Evolutionary conservation across 2,113 vertebrate genomes (phyloP).

Genomic region (Murina feae): DNA sequence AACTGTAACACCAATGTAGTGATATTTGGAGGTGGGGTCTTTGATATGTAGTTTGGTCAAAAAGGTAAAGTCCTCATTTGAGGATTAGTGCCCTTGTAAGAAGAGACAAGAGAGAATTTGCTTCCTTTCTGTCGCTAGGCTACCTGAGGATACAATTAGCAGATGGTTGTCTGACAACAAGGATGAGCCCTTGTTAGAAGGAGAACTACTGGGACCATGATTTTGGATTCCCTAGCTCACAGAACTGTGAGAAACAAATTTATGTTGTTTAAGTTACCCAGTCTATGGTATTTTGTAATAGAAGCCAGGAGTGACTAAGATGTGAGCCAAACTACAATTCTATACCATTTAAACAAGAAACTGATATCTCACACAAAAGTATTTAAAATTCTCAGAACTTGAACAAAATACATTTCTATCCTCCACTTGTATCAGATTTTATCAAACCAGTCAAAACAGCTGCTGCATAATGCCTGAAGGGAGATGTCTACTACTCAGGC

Average conservation of each 20-base stretch:
- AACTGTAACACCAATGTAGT: fast-evolving
- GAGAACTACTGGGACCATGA: too few species aligned
- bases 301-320: neutral
- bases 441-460: neutral
- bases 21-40: neutral
- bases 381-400: neutral
- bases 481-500: neutral
- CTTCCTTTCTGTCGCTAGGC: neutral
- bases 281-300: neutral
- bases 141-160: neutral
- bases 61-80: fast-evolving
- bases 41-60: neutral
- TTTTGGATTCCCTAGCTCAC: neutral
- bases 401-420: neutral
- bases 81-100: neutral
- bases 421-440: neutral
- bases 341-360: neutral
- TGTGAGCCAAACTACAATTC: neutral
- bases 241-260: neutral
- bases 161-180: neutral
- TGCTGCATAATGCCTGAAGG: neutral
- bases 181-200: fast-evolving
- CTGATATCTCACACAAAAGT: neutral
- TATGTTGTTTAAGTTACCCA: neutral
- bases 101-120: neutral